Conservation (phyloP, 2,888 invertebrate genomes). For the Meghimatium bilineatum region DNA sequence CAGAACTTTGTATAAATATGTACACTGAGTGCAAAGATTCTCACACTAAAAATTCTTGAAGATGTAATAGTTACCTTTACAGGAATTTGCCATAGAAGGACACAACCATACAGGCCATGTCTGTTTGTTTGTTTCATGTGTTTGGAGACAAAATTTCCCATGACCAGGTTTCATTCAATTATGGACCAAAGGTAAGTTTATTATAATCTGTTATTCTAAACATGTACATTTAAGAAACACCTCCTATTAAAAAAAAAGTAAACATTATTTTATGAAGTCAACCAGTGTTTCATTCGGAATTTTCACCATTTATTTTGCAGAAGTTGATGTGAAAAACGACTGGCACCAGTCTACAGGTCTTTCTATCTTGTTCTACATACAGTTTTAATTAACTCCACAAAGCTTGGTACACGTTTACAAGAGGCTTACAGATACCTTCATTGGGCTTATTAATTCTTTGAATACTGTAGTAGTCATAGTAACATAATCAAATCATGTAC, state of each 20-base stretch:
- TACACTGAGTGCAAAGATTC: background rate
- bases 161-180: background rate
- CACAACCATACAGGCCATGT: background rate
- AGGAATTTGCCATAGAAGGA: background rate
- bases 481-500: background rate
- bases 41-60: background rate
- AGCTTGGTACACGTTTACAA: slow-evolving; percentile 37
- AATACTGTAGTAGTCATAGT: background rate
- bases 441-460: background rate
- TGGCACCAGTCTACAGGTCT: slow-evolving; percentile 32
- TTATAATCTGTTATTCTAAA: background rate
- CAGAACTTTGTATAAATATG: background rate
- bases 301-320: slow-evolving; percentile 46
- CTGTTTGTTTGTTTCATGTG: background rate
- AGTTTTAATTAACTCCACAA: slow-evolving; percentile 39
- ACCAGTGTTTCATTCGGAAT: slow-evolving; percentile 29
- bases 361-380: slow-evolving; percentile 48
- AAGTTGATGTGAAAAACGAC: slow-evolving; percentile 44
- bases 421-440: slow-evolving; percentile 26
- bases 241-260: background rate
- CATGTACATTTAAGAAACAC: background rate
- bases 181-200: background rate
- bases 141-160: slow-evolving; percentile 2
- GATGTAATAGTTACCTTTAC: background rate
- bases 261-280: background rate